Percentiles rank a stretch among this genome's conserved stretches.
These are phyloP conservation scores for Eurystomus glaucurus DNA, from an alignment of 2,797 vertebrate genomes.

Conservation along the genomic window DNA sequence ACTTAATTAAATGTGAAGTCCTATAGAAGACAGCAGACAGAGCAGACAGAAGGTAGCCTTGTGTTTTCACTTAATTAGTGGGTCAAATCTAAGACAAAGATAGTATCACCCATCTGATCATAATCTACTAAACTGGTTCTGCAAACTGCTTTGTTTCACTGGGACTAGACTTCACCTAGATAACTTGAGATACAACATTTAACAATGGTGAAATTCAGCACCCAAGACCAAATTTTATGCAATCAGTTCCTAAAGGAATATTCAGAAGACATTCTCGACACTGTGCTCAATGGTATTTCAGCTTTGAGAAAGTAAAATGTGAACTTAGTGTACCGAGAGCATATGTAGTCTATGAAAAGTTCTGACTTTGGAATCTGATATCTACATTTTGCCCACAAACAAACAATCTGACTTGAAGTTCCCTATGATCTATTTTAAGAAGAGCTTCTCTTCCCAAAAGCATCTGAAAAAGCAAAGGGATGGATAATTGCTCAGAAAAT, in stretches of 20 bases:
- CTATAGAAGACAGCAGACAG: background rate
- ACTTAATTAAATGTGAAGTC: constrained; percentile 19
- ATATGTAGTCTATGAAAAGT: background rate
- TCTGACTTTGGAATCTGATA: background rate
- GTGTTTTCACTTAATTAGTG: constrained; percentile 34
- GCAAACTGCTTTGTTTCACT: constrained; percentile 40
- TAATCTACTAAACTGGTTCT: constrained; percentile 26
- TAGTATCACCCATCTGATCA: background rate
- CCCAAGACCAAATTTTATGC: background rate
- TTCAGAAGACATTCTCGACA: background rate
- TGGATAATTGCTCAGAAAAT: background rate
- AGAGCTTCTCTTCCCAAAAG: background rate
- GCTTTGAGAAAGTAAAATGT: background rate
- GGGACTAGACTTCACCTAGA: background rate
- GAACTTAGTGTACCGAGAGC: background rate
- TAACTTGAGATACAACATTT: background rate
- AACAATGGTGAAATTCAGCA: background rate
- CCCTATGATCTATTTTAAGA: background rate
- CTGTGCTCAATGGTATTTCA: background rate
- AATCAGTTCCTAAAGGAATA: background rate
- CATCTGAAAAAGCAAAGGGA: background rate
- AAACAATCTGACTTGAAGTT: background rate
- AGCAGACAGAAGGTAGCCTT: background rate
- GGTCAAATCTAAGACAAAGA: constrained; percentile 20
- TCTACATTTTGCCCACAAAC: background rate